phyloP scores from a whole-genome alignment of 2,797 vertebrate species.

The Lophius americanus region DNA sequence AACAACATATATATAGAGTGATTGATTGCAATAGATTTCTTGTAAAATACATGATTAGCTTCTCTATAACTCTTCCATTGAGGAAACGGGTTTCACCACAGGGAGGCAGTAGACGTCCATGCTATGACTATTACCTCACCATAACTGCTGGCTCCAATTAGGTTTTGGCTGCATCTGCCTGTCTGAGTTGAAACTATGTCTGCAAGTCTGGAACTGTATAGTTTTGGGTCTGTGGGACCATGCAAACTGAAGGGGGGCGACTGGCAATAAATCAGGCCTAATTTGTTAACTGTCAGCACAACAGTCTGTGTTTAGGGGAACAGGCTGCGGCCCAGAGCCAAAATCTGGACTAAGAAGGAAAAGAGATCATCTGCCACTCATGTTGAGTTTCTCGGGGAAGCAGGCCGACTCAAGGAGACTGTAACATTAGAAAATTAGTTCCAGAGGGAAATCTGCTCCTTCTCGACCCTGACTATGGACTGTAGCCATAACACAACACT shows the following conservation, averaged over 20 bases:
- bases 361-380: constrained; percentile 78
- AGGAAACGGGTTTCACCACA: constrained; percentile 62
- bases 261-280: constrained; percentile 84
- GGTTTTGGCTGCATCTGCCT: constrained; percentile 63
- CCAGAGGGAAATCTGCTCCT: constrained; percentile 80
- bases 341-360: constrained; percentile 70
- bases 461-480: constrained; percentile 62
- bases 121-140: constrained; percentile 46
- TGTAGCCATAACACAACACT: constrained; percentile 65
- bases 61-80: background rate
- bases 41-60: constrained; percentile 9
- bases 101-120: constrained; percentile 81
- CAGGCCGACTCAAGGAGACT: constrained; percentile 73
- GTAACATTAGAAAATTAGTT: constrained; percentile 84
- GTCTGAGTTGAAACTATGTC: constrained; percentile 68
- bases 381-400: constrained; percentile 73
- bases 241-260: constrained; percentile 73
- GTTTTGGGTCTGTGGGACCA: constrained; percentile 79
- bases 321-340: constrained; percentile 74
- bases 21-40: background rate
- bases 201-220: constrained; percentile 76
- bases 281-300: constrained; percentile 88
- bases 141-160: constrained; percentile 66
- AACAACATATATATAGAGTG: background rate
- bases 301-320: constrained; percentile 80